Evolutionary conservation across 2,888 invertebrate genomes (phyloP), one percentile per base, ranked within the genome.

Genomic region (Drosophila sordidula): DNA sequence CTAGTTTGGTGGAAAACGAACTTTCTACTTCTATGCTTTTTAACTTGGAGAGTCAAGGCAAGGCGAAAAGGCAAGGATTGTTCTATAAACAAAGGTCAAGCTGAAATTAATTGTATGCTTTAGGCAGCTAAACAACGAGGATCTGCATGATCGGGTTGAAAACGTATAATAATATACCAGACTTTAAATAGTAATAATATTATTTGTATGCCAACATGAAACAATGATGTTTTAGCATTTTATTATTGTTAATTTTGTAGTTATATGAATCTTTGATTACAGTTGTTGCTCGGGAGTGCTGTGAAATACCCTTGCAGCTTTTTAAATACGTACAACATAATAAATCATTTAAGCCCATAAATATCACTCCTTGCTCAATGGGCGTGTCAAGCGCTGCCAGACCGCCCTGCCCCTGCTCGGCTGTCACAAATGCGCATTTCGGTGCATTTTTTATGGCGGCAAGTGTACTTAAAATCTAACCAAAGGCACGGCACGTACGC

Each of bases 401-500:
- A 2, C 50, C 22, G 4, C 9, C 11, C 14, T 9, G 12, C 41
- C 38, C 42, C 42, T 6, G 36, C 46, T 54, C 41, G 63, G 77
- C 76, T 77, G 78, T 62, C 78, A 77, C 73, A 77, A 77, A 59
- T 76, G 76, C 76, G 70, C 78, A 73, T 70, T 76, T 73, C 58
- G 70, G 45, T 76, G 76, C 78, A 76, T 66, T 70, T 73, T 70
- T 65, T 77, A 70, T 63, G 70, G 65, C 62, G 58, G 56, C 47
- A 75, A 76, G 70, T 77, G 76, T 77, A 77, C 76, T 76, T 76
- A 76, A 77, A 70, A 73, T 73, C 70, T 69, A 77, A 73, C 58
- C 76, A 73, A 39, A 70, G 62, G 62, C 70, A 67, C 50, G 59
- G 65, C 78, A 76, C 78, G 78, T 76, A 72, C 70, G 59, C 71